Percentiles rank a stretch among this genome's conserved stretches.
Conservation (phyloP, 2,888 invertebrate genomes). For the Cacoxenus indagator region DNA sequence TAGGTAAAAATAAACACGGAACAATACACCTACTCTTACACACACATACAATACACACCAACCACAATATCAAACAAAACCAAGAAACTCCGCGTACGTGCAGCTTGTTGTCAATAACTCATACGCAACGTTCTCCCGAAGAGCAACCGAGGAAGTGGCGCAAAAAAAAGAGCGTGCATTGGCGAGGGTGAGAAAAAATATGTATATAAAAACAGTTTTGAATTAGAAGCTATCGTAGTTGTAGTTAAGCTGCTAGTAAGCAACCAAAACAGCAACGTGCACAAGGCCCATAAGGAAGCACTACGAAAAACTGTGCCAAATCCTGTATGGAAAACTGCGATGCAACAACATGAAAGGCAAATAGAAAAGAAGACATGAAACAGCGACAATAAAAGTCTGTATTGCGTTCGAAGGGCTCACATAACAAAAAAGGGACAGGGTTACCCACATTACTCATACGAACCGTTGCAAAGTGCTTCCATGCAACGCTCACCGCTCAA, state of each 20-base stretch:
- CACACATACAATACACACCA: conserved; percentile 8
- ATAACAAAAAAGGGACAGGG: not conserved
- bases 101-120: conserved; percentile 10
- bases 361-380: not conserved
- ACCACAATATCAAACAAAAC: conserved; percentile 12
- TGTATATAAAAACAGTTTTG: too few species aligned
- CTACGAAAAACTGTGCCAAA: not conserved
- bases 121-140: conserved; percentile 5
- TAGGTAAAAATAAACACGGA: not conserved
- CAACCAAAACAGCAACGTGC: not conserved
- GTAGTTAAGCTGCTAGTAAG: not conserved
- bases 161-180: not conserved
- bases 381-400: not conserved
- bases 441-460: conserved; percentile 57
- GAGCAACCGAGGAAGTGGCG: not conserved
- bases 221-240: not conserved
- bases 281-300: conserved; percentile 5
- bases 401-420: not conserved
- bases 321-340: not conserved
- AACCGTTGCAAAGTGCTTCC: conserved; percentile 32
- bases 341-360: not conserved
- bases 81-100: not conserved
- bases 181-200: not conserved
- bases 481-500: not conserved
- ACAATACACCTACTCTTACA: not conserved